Evolutionary conservation across 2,113 vertebrate genomes (phyloP), one percentile per base, ranked within the genome.

Genomic region (Gymnorhina tibicen): DNA sequence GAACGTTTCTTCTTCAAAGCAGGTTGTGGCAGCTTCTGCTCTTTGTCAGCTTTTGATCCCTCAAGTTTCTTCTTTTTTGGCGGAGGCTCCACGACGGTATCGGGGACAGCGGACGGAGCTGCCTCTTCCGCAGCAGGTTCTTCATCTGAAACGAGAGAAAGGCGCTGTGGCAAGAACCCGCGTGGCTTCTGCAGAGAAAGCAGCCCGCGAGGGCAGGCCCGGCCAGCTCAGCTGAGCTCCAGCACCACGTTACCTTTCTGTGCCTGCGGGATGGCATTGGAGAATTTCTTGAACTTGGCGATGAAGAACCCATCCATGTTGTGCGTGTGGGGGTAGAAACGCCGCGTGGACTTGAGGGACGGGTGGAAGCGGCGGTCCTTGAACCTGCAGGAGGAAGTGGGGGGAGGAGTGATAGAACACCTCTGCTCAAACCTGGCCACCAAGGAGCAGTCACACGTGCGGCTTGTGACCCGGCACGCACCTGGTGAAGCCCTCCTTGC

Each of bases 261-360:
- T 21, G 95, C 32, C 47, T 98, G 97, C 3, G 99, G 99, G 82
- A 99, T 92, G 22, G 98, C 97, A 63, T 99, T 99, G 35, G 99
- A 99, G 96, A 99, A 99, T 67, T 99, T 99, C 97, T 99, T 99
- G 56, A 99, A 92, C 94, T 99, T 99, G 76, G 99, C 99, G 27
- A 99, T 98, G 86, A 99, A 99, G 96, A 99, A 99, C 5, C 99
- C 99, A 18, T 99, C 99, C 99, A 99, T 99, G 18, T 99, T 99
- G 96, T 99, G 99, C 0, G 98, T 98, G 92, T 99, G 99, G 22
- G 99, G 99, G 90, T 99, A 99, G 97, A 99, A 99, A 39, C 99
- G 98, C 2, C 99, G 98, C 0, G 99, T 92, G 15, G 97, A 98
- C 41, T 97, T 98, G 62, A 99, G 98, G n/a, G 98, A 98, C 0